These are phyloP conservation scores for Cranoglanis bouderius DNA, from an alignment of 2,113 vertebrate genomes.

Conservation along the genomic window DNA sequence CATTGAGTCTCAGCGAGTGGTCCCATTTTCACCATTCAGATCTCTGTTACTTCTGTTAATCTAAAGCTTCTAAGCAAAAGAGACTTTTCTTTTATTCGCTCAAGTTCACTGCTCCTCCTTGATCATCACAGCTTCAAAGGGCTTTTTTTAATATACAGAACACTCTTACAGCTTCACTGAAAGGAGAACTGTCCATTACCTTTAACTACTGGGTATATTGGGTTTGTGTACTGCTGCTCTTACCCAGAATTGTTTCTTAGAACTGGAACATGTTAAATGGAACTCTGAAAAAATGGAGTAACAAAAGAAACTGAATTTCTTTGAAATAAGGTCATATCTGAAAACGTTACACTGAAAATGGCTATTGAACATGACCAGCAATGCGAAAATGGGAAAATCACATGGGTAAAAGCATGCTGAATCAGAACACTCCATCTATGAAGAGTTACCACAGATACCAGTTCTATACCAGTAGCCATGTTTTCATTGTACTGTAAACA, in stretches of 20 bases:
- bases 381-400: not conserved
- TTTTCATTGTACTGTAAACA: not conserved
- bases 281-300: not conserved
- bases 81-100: conserved; percentile 23
- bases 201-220: not conserved
- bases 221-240: conserved; percentile 8
- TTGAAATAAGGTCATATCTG: not conserved
- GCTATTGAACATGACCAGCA: not conserved
- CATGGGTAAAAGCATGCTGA: not conserved
- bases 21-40: conserved; percentile 26
- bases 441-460: not conserved
- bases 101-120: not conserved
- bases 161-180: too few relatives aligned
- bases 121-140: not conserved
- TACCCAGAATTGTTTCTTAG: not conserved
- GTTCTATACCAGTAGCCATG: not conserved
- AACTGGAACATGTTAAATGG: not conserved
- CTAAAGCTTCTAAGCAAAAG: conserved; percentile 43
- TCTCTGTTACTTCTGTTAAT: conserved; percentile 56
- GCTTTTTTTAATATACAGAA: not conserved
- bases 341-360: not conserved
- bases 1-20: conserved; percentile 30
- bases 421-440: not conserved
- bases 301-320: not conserved
- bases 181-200: not conserved